Evolutionary conservation across 30 jellyfish, hydroid and myxozoan genomes (phyloP).

Genomic region (Mastigias papua): DNA sequence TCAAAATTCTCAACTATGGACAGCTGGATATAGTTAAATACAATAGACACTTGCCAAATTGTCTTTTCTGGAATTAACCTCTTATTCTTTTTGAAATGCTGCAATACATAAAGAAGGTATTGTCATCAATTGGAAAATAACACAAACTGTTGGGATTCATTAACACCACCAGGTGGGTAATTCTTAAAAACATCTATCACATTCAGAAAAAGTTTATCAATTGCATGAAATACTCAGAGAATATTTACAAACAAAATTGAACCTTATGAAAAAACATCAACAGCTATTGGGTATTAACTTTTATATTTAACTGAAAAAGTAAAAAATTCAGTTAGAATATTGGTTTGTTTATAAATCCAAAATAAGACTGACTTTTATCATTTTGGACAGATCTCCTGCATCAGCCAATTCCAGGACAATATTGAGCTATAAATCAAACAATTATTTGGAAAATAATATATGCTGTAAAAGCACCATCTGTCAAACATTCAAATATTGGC

Average conservation of each 20-base stretch:
- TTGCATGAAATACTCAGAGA: no score
- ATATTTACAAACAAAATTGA: no score
- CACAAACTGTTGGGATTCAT: neutral
- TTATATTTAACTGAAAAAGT: no score
- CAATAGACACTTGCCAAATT: slow-evolving; percentile 58
- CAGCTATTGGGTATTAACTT: no score
- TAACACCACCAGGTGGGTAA: no score
- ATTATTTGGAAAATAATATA: neutral
- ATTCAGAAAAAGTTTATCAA: no score
- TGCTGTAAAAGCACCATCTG: neutral
- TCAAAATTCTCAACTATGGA: neutral
- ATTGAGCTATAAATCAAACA: slow-evolving; percentile 56
- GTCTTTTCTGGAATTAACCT: slow-evolving; percentile 96
- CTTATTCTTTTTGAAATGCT: slow-evolving; percentile 94
- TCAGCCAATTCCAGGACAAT: slow-evolving; percentile 97
- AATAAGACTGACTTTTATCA: slow-evolving; percentile 80
- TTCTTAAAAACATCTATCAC: no score
- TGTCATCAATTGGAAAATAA: neutral
- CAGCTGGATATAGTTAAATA: neutral
- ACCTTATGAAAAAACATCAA: no score
- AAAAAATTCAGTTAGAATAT: neutral
- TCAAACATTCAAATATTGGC: neutral
- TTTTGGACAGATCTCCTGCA: slow-evolving; percentile 98
- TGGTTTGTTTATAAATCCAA: neutral
- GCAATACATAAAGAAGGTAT: neutral